phyloP scores from a whole-genome alignment of 2,113 vertebrate genomes.

The Pimephales promelas region DNA sequence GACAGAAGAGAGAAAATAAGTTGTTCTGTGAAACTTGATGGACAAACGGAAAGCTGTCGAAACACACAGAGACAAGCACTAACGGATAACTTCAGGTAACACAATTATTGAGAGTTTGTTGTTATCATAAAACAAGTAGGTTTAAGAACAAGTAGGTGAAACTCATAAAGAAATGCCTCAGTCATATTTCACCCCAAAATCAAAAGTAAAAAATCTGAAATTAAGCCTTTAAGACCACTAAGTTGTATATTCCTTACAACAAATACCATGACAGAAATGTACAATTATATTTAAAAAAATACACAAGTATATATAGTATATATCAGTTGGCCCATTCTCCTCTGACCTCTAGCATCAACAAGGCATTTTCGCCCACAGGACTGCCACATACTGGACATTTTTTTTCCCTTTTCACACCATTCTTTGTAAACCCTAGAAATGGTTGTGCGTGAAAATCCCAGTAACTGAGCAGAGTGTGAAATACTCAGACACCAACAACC shows the following conservation, averaged over 20 bases:
- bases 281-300: background rate
- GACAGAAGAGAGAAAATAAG: slow-evolving; percentile 44
- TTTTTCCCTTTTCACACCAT: too few species aligned
- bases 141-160: background rate
- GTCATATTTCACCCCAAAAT: slow-evolving; percentile 5
- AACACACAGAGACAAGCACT: background rate
- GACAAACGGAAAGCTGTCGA: background rate
- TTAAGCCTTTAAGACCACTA: background rate
- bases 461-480: too few species aligned
- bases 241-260: background rate
- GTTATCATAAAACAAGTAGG: background rate
- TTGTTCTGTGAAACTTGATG: slow-evolving; percentile 51
- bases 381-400: too few species aligned
- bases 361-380: too few species aligned
- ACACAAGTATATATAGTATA: background rate
- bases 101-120: background rate
- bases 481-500: too few species aligned
- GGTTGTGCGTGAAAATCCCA: too few species aligned
- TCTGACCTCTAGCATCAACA: too few species aligned
- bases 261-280: background rate
- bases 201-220: background rate
- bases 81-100: background rate
- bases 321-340: too few species aligned
- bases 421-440: too few species aligned
- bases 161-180: background rate